Percentiles rank a stretch among this genome's conserved stretches.
These are phyloP conservation scores for Athene cunicularia DNA, from an alignment of 2,113 vertebrate species.

Conservation along the genomic window DNA sequence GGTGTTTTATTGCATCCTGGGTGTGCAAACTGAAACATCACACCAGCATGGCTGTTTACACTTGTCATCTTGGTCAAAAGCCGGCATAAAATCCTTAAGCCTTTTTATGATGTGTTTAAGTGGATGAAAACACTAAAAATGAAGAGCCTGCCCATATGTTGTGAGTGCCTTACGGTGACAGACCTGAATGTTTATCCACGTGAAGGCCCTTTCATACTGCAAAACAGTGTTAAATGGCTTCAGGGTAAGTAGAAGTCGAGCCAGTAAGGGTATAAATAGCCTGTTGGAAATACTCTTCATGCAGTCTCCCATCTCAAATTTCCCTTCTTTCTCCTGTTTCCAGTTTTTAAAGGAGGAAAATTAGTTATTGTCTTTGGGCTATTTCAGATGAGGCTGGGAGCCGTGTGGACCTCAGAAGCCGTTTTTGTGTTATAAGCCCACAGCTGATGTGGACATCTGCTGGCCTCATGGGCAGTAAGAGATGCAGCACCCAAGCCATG, in stretches of 20 bases:
- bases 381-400: neutral
- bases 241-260: neutral
- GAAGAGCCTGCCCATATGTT: conserved; percentile 5
- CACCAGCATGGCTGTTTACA: neutral
- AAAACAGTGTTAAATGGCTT: neutral
- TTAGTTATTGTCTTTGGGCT: neutral
- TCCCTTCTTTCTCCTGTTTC: neutral
- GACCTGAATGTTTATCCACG: conserved; percentile 29
- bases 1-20: neutral
- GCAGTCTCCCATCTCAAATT: neutral
- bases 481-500: neutral
- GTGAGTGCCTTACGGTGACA: neutral
- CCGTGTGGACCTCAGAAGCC: neutral
- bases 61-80: neutral
- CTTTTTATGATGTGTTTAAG: neutral
- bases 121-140: neutral
- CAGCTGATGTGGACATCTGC: neutral
- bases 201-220: neutral
- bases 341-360: neutral
- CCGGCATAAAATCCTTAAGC: neutral
- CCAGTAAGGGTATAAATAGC: conserved; percentile 4
- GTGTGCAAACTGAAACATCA: neutral
- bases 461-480: neutral
- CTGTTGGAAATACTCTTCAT: neutral
- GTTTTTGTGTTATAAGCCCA: neutral